A percentile compares a stretch with the other conserved stretches of the same genome.
These are phyloP conservation scores for Nesometra sesokonis DNA, from an alignment of 35 echinoderm and acorn worm species.

Conservation along the genomic window DNA sequence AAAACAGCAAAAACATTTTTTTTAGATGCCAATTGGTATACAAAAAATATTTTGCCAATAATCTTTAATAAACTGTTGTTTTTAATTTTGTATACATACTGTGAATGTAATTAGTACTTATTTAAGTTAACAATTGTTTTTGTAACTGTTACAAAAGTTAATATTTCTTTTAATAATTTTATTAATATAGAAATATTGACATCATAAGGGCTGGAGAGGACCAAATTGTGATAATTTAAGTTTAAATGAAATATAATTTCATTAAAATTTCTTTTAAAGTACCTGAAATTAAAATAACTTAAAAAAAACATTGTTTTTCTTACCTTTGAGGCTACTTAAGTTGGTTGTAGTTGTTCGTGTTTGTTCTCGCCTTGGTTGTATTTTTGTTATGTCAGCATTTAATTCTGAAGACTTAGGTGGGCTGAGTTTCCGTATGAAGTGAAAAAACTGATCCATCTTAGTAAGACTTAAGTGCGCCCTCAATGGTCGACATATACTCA, in stretches of 20 bases:
- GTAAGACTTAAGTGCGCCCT: slow-evolving; percentile 68
- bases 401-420: slow-evolving; percentile 23
- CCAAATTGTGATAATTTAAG: not conserved
- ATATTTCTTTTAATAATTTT: too few relatives aligned
- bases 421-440: slow-evolving; percentile 39
- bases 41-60: too few relatives aligned
- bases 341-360: not conserved
- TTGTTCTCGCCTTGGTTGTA: not conserved
- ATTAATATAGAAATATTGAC: too few relatives aligned
- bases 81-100: too few relatives aligned
- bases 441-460: slow-evolving; percentile 41
- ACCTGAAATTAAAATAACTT: too few relatives aligned
- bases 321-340: not conserved
- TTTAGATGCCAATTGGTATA: too few relatives aligned
- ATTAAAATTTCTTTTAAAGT: not conserved
- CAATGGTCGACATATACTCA: slow-evolving; percentile 52
- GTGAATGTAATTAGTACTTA: too few relatives aligned
- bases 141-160: too few relatives aligned
- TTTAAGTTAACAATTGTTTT: too few relatives aligned
- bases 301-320: not conserved
- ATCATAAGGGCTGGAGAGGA: not conserved
- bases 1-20: too few relatives aligned
- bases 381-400: not conserved
- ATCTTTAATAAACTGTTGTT: too few relatives aligned
- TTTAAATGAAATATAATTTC: not conserved